phyloP scores from a whole-genome alignment of 2,113 vertebrate genomes.

The Podiceps cristatus region DNA sequence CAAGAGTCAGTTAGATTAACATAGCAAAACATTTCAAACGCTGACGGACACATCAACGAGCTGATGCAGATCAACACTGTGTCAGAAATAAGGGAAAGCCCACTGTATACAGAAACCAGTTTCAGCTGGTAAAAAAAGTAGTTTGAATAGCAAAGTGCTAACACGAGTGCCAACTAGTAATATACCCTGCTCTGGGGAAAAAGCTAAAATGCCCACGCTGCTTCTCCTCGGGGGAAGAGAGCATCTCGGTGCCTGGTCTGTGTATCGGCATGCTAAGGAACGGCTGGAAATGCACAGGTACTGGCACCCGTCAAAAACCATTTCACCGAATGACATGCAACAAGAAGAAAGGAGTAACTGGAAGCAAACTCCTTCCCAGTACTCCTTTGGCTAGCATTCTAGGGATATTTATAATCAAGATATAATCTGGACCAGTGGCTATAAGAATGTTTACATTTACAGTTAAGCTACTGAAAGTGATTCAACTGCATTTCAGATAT shows the following conservation, averaged over 20 bases:
- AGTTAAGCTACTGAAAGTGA: neutral
- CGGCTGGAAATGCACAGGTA: neutral
- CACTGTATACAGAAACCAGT: neutral
- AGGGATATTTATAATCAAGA: neutral
- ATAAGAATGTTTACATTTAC: neutral
- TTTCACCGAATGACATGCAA: neutral
- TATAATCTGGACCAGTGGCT: neutral
- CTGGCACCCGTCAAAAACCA: neutral
- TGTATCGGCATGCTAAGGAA: rapidly evolving
- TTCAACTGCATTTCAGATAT: too few relatives aligned
- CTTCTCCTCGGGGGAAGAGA: neutral
- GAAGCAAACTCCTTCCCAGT: neutral
- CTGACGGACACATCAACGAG: neutral
- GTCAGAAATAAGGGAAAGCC: neutral
- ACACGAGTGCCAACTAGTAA: neutral
- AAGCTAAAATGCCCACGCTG: neutral
- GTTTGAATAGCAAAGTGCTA: neutral
- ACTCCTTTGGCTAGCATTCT: neutral
- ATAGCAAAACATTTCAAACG: neutral
- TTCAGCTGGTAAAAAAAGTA: neutral
- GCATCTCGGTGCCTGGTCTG: too few relatives aligned
- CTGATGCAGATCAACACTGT: rapidly evolving
- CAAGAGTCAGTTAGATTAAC: constrained; percentile 42
- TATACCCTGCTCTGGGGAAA: neutral
- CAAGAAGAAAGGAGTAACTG: neutral